These are phyloP conservation scores for Lasioglossum oenotherae DNA, from an alignment of 2,888 invertebrate species.

Conservation along the genomic window DNA sequence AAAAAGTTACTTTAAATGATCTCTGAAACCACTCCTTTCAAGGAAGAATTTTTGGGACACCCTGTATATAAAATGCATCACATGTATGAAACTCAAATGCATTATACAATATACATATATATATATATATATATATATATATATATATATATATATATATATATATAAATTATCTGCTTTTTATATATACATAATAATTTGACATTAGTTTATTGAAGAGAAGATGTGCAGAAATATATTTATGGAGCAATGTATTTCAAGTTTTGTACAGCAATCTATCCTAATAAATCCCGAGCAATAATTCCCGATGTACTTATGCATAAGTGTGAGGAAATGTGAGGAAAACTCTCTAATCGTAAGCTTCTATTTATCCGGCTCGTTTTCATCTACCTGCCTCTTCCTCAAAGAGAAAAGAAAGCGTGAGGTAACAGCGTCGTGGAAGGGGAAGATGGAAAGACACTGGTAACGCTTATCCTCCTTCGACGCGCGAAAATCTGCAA, in stretches of 20 bases:
- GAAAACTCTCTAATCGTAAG: slow-evolving; percentile 56
- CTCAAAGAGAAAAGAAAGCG: neutral
- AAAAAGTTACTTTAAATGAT: neutral
- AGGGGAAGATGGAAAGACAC: no score
- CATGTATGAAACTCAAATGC: slow-evolving; percentile 45
- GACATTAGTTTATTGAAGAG: slow-evolving; percentile 56
- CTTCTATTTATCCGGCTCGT: slow-evolving; percentile 51
- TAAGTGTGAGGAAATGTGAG: neutral
- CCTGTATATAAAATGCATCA: slow-evolving; percentile 35
- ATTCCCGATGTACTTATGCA: no score
- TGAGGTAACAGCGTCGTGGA: no score
- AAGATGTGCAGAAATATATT: slow-evolving; percentile 63
- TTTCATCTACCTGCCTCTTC: slow-evolving; percentile 47
- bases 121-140: slow-evolving; percentile 59
- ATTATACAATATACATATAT: slow-evolving; percentile 58
- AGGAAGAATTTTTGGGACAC: neutral
- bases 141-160: slow-evolving; percentile 58
- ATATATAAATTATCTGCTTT: slow-evolving; percentile 61
- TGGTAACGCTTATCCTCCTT: no score
- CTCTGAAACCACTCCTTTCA: neutral
- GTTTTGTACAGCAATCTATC: neutral
- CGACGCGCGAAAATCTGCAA: no score
- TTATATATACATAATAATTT: slow-evolving; percentile 64
- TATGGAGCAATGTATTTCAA: slow-evolving; percentile 58
- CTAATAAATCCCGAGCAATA: no score